phyloP scores from a whole-genome alignment of 2,113 vertebrate species.

The Podarcis cretensis region DNA sequence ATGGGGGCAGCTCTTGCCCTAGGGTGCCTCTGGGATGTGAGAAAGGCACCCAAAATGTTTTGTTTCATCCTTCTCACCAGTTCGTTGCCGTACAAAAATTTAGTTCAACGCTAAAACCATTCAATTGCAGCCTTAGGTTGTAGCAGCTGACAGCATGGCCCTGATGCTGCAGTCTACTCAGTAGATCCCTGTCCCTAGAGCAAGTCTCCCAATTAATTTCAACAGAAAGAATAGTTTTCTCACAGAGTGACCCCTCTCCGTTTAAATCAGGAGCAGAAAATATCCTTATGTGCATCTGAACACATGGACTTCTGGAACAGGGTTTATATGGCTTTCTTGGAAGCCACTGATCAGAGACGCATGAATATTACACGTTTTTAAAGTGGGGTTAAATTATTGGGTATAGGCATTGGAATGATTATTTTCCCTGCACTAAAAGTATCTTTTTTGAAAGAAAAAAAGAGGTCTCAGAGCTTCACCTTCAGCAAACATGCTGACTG shows the following conservation, averaged over 20 bases:
- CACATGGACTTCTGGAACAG: not conserved
- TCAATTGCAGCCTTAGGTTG: constrained; percentile 49
- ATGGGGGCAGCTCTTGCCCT: no score
- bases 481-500: not conserved
- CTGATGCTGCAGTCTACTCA: not conserved
- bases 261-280: not conserved
- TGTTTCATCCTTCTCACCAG: constrained; percentile 62
- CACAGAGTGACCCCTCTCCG: not conserved
- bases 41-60: constrained; percentile 42
- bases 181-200: not conserved
- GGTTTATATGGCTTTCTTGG: no score
- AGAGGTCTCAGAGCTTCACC: not conserved
- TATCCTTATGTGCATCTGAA: not conserved
- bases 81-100: constrained; percentile 46
- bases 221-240: not conserved
- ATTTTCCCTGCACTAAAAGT: not conserved
- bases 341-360: not conserved
- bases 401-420: not conserved
- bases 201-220: not conserved
- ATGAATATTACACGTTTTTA: not conserved
- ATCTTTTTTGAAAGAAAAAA: not conserved
- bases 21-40: no score
- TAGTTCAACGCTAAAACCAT: constrained; percentile 60
- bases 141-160: constrained; percentile 53
- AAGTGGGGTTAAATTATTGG: not conserved